Evolutionary conservation across 2,113 vertebrate species (phyloP).

Genomic region (Eubucco bourcierii): DNA sequence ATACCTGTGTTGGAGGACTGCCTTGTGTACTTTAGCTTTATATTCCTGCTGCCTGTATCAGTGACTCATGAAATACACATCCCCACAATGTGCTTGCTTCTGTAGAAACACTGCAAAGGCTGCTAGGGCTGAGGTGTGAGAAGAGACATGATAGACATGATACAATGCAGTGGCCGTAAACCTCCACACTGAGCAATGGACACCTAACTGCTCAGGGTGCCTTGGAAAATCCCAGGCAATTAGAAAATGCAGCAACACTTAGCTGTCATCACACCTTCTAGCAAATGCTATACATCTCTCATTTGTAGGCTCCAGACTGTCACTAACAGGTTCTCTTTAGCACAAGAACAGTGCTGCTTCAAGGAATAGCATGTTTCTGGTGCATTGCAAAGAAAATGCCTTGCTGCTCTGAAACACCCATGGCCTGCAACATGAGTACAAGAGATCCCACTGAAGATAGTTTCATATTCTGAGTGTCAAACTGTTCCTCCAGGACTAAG

Average conservation of each 20-base stretch:
- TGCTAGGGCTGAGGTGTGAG: neutral
- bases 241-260: neutral
- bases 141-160: accelerated
- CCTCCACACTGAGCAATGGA: neutral
- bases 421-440: neutral
- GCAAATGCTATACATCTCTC: neutral
- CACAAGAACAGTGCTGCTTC: neutral
- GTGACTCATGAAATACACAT: neutral
- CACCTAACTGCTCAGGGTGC: neutral
- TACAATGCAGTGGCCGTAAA: neutral
- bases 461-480: neutral
- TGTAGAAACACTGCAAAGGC: neutral
- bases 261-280: neutral
- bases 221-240: neutral
- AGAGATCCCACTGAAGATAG: slow-evolving; percentile 12
- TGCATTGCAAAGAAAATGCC: neutral
- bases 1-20: neutral
- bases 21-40: neutral
- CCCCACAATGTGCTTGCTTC: neutral
- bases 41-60: neutral
- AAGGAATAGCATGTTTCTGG: neutral
- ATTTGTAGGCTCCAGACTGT: slow-evolving; percentile 41
- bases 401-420: neutral
- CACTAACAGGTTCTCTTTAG: neutral
- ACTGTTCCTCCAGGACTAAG: neutral